Evolutionary conservation across 2,113 vertebrate genomes (phyloP).

Genomic region (Kryptolebias marmoratus): DNA sequence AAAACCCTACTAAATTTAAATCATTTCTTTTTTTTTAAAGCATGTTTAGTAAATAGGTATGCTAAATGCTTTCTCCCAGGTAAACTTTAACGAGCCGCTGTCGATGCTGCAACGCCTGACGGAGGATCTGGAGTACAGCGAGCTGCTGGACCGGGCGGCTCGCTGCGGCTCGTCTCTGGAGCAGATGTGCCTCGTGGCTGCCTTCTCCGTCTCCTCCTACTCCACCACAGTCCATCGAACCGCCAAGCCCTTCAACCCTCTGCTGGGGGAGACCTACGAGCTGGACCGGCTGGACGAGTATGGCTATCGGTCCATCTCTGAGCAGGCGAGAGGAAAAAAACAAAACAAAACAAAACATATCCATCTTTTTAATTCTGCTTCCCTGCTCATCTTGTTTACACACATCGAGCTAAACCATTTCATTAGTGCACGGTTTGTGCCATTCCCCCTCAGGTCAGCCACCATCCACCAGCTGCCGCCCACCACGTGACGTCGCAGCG

Average conservation of each 20-base stretch:
- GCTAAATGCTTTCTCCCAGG: conserved; percentile 47
- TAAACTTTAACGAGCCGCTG: conserved; percentile 90
- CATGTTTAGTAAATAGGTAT: background rate
- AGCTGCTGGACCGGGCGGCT: conserved; percentile 89
- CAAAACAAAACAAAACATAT: too few relatives aligned
- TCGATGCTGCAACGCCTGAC: conserved; percentile 94
- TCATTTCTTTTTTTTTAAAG: background rate
- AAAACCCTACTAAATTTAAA: background rate
- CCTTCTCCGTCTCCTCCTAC: conserved; percentile 81
- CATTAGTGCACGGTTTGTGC: background rate
- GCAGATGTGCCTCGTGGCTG: conserved; percentile 81
- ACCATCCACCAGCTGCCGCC: conserved; percentile 93
- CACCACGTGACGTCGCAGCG: conserved; percentile 89
- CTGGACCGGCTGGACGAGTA: conserved; percentile 78
- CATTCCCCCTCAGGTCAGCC: conserved; percentile 86
- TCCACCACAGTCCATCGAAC: conserved; percentile 80
- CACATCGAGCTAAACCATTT: background rate
- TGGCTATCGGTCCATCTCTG: conserved; percentile 78
- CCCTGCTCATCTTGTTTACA: background rate
- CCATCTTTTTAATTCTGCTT: background rate
- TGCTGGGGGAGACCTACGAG: conserved; percentile 82
- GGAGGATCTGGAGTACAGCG: conserved; percentile 95
- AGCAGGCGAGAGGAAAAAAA: conserved; percentile 68
- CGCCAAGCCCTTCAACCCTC: conserved; percentile 82
- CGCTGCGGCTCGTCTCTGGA: conserved; percentile 74